These are phyloP conservation scores for Harlomillsia oculata DNA, from an alignment of 1,140 invertebrate genomes.

Conservation along the genomic window DNA sequence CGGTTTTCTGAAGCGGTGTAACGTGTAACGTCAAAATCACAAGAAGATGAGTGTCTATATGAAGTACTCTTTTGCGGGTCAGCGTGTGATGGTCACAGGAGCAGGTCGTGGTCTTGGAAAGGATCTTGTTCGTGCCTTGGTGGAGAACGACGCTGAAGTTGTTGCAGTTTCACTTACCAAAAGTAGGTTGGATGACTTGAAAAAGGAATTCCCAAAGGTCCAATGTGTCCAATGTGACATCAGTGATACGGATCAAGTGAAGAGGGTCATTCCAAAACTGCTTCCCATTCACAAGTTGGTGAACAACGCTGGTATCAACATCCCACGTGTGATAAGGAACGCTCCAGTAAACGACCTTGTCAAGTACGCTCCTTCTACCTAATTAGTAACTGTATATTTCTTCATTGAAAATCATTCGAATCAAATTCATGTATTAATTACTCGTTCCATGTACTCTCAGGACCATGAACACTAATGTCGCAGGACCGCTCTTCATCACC, in stretches of 20 bases:
- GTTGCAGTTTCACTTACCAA: constrained; percentile 8
- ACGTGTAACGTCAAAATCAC: no score
- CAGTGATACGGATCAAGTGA: constrained; percentile 8
- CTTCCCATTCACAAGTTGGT: constrained; percentile 15
- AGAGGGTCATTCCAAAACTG: constrained; percentile 3
- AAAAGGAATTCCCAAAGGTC: constrained; percentile 22
- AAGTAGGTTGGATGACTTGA: constrained; percentile 5
- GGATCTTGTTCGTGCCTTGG: constrained; percentile 11
- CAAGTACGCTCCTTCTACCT: not conserved
- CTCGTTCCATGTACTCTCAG: no score
- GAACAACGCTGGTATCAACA: constrained; percentile 19
- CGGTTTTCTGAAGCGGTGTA: no score
- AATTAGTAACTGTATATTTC: not conserved
- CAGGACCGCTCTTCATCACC: constrained; percentile 8
- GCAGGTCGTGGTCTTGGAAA: constrained; percentile 13
- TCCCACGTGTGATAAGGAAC: not conserved
- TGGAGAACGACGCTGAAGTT: constrained; percentile 13
- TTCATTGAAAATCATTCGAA: not conserved
- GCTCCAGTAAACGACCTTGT: constrained; percentile 35
- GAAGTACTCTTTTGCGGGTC: constrained; percentile 7
- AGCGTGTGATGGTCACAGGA: constrained; percentile 7
- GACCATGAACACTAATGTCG: constrained; percentile 13
- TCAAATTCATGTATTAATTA: not conserved
- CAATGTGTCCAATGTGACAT: not conserved
- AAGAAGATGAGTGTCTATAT: no score